These are phyloP conservation scores for Andrena flavipes DNA, from an alignment of 2,888 invertebrate species.

Conservation along the genomic window DNA sequence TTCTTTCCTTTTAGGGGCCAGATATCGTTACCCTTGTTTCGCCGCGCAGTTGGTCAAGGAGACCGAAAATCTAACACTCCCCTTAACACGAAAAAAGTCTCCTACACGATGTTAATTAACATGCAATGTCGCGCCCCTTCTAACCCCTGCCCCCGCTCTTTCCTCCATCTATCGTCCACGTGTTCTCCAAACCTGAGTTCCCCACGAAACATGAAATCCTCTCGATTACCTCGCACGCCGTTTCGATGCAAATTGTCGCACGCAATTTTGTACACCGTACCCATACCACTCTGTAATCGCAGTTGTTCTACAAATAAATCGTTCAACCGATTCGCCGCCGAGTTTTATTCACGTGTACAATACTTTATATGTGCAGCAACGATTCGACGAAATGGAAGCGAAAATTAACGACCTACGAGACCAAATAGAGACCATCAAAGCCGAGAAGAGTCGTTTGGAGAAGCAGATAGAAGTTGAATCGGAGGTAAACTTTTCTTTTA, in stretches of 20 bases:
- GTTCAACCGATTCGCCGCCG: constrained; percentile 58
- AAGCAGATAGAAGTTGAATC: constrained; percentile 80
- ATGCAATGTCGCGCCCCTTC: constrained; percentile 12
- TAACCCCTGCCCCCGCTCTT: not conserved
- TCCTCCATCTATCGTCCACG: constrained; percentile 21
- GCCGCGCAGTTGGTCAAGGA: constrained; percentile 81
- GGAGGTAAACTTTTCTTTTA: constrained; percentile 73
- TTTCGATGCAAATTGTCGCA: constrained; percentile 39
- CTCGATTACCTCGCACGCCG: constrained; percentile 42
- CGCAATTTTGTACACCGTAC: constrained; percentile 49
- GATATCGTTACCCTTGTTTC: constrained; percentile 81
- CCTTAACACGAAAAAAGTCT: constrained; percentile 1
- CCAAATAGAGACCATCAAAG: constrained; percentile 81
- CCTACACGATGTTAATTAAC: constrained; percentile 34
- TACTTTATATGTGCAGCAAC: constrained; percentile 81
- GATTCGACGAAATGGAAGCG: constrained; percentile 83
- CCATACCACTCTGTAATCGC: constrained; percentile 65
- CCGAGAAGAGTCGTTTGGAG: constrained; percentile 81
- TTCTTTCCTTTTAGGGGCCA: constrained; percentile 79
- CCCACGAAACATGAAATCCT: constrained; percentile 9
- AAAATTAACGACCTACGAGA: constrained; percentile 82
- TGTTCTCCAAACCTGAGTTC: not conserved
- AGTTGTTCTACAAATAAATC: constrained; percentile 73
- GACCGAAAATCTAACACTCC: constrained; percentile 76
- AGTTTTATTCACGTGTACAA: constrained; percentile 76